Base-by-base conservation (phyloP, 2,113 vertebrate species). In the Myocastor coypus region DNA sequence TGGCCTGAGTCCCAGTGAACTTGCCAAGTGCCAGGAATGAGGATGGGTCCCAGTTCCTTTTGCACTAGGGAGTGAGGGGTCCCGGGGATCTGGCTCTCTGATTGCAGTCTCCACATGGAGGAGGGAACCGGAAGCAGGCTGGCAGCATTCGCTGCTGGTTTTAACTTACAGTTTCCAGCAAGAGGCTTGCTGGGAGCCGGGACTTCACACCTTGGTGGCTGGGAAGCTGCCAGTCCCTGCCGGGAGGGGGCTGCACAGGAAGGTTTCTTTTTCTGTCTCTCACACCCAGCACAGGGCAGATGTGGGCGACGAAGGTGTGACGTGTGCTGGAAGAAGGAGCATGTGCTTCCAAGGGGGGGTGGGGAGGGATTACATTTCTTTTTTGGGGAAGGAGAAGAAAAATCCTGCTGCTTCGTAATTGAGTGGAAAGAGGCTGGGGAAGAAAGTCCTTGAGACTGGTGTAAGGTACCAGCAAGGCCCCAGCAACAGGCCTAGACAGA, bases 211-310 rank as follows among this genome's bases (percentile, higher is more conserved):
- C 94, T 95, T 89, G 86, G 40, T 28, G 37, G 30, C 12, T 97
- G 96, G 96, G 92, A 89, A 78, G 80, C 86, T 92, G 95, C 92
- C 96, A 95, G 50, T 73, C 81, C 46, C 71, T 1, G 7, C 66
- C 71, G 91, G 77, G 77, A 0, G 68, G 89, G 40, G 84, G 83
- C 94, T 96, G 83, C 86, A 83, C 81, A 40, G 89, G 86, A 86
- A 95, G 89, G 9, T 66, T 95, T 95, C 95, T 89, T 96, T 97
- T 97, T 93, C n/a, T 68, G 87, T 97, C 92, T 83, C 75, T 96
- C 89, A 95, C 94, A 96, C 91, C 68, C 81, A 64, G 6, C 2
- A 11, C 59, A 84, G 88, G 89, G 95, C 34, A 34, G 95, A 91
- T 73, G 97, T 91, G 96, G 89, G 96, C 5, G 83, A 92, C 11